These are phyloP conservation scores for Eupithecia vulgata DNA, from an alignment of 2,888 invertebrate species.

Conservation along the genomic window DNA sequence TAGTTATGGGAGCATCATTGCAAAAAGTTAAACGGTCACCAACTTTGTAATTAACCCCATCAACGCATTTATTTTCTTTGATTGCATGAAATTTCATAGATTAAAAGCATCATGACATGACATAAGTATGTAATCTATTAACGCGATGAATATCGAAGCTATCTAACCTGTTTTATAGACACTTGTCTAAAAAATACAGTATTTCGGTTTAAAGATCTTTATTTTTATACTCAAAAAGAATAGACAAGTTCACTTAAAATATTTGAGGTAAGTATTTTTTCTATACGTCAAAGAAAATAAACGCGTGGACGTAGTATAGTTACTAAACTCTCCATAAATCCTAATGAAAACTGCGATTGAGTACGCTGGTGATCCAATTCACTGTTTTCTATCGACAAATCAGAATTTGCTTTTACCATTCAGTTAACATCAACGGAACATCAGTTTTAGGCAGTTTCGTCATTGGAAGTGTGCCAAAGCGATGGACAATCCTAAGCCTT, in stretches of 20 bases:
- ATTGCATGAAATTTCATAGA: background rate
- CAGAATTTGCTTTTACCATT: constrained; percentile 23
- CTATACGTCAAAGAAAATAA: background rate
- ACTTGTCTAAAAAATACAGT: no score
- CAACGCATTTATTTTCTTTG: background rate
- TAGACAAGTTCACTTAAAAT: no score
- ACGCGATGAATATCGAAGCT: no score
- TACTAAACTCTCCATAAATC: background rate
- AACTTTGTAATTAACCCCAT: background rate
- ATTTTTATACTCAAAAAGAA: no score
- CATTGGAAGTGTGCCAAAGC: constrained; percentile 56
- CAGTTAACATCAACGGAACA: constrained; percentile 46
- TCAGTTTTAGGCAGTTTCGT: constrained; percentile 35
- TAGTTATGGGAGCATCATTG: background rate
- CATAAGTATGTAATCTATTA: no score
- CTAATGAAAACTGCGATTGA: background rate
- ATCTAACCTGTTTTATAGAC: no score
- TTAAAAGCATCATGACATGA: no score
- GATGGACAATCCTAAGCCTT: constrained; percentile 52
- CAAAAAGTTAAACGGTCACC: background rate
- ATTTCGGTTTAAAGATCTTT: no score
- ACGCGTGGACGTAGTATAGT: background rate
- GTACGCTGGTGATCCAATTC: background rate
- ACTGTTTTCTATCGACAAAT: background rate
- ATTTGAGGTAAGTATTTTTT: no score